A percentile compares a stretch with the other conserved stretches of the same genome.
These are phyloP conservation scores for Pontoporia blainvillei DNA, from an alignment of 2,113 vertebrate species.

Conservation along the genomic window DNA sequence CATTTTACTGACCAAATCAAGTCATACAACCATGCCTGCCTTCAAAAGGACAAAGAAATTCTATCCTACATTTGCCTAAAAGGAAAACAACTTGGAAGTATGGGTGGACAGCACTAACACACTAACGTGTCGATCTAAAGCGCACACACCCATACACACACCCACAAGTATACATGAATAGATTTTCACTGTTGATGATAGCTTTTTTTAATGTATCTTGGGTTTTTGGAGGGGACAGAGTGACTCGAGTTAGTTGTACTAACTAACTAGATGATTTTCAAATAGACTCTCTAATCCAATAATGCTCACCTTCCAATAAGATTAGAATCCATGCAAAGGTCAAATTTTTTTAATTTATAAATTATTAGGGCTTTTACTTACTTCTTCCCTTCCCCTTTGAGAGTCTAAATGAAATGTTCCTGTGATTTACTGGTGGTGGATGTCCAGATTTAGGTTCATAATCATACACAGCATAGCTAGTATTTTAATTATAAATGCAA, in stretches of 20 bases:
- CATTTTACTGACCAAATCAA: neutral
- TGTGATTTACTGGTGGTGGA: neutral
- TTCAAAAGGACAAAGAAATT: neutral
- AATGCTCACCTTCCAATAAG: neutral
- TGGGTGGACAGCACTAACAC: neutral
- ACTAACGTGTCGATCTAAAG: neutral
- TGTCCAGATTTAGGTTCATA: slow-evolving; percentile 19
- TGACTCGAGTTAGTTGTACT: neutral
- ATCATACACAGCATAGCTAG: neutral
- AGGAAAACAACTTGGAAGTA: neutral
- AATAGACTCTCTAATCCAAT: neutral
- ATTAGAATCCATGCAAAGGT: neutral
- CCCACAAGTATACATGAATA: neutral
- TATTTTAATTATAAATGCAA: slow-evolving; percentile 25
- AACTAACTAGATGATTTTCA: neutral
- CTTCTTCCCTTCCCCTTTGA: neutral
- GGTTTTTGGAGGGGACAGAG: neutral
- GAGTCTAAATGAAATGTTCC: neutral
- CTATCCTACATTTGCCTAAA: neutral
- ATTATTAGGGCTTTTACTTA: neutral
- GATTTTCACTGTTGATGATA: neutral
- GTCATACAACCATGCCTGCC: neutral
- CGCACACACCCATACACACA: neutral
- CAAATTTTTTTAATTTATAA: neutral
- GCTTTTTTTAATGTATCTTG: neutral